Evolutionary conservation across 2,888 invertebrate genomes (phyloP), one percentile per base, ranked within the genome.

Genomic region (Cerastis leucographa): DNA sequence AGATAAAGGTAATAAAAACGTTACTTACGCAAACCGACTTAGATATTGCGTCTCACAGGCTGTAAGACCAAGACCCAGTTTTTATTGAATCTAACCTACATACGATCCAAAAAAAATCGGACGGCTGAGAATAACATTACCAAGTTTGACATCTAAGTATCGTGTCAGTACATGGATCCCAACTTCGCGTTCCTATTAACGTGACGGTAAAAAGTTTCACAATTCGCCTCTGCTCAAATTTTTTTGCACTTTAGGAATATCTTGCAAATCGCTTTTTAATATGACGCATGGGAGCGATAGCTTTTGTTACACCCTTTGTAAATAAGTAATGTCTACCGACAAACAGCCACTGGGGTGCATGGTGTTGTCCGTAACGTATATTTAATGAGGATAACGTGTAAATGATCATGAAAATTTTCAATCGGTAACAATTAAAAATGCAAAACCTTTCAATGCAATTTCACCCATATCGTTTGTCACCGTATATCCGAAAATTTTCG

Each of bases 261-360:
- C 71, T 69, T 72, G 51, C 80, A 62, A 84, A 83, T 80, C 42
- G 51, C 69, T 83, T 84, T 82, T 75, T 80, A 82, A 75, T 72
- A 82, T 62, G 83, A 75, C 82, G 42, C 80, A 75, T 67, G 80
- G 76, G 71, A 83, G 46, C 56, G 35, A 83, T 66, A 70, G 61
- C 51, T 62, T 79, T 83, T 82, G 51, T 74, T 71, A 62, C 46
- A 69, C 56, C 75, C 61, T 71, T 40, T 64, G 61, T 78, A 72
- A 79, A 72, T 80, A 71, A 64, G 44, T 65, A 49, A 69, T 51
- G 14, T 19, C 46, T 42, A 59, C 44, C 40, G 19, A n/a, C 8
- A 59, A 75, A 72, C n/a, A 66, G 14, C 25, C 66, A 42, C 44
- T 14, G 19, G 64, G 29, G 19, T 72, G 59, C 29, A 65, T 46